Evolutionary conservation across 2,888 invertebrate species (phyloP).

Genomic region (Trissonchulus latispiculum): DNA sequence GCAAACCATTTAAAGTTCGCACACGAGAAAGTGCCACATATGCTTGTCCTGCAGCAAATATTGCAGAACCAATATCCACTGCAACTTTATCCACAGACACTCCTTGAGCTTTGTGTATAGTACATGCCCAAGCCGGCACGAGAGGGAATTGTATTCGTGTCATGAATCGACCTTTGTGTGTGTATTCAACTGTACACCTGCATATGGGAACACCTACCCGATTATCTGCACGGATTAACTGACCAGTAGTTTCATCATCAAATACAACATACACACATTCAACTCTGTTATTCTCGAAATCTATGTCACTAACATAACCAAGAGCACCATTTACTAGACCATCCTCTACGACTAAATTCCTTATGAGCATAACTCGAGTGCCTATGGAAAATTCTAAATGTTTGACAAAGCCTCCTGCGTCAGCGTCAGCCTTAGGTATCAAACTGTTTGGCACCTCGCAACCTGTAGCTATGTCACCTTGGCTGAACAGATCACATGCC

Average conservation of each 20-base stretch:
- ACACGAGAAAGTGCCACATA: not conserved
- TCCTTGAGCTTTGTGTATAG: constrained; percentile 6
- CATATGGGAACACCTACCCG: not conserved
- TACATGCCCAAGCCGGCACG: constrained; percentile 5
- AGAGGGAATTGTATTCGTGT: constrained; percentile 2
- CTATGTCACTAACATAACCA: not conserved
- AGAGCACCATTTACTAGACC: constrained; percentile 2
- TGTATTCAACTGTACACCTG: not conserved
- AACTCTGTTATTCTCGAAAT: not conserved
- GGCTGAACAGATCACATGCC: not conserved
- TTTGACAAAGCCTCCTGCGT: not conserved
- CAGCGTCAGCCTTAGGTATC: not conserved
- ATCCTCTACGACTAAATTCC: not conserved
- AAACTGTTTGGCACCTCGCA: not conserved
- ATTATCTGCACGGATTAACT: not conserved
- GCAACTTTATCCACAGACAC: not conserved
- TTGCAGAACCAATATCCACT: not conserved
- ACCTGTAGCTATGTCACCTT: not conserved
- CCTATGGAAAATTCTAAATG: not conserved
- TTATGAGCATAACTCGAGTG: constrained; percentile 1
- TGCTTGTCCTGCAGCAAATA: not conserved
- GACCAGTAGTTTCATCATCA: not conserved
- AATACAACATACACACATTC: not conserved
- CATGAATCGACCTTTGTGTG: not conserved
- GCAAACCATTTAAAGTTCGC: not conserved